These are phyloP conservation scores for Trachelus iudaicus DNA, from an alignment of 2,888 invertebrate species.

Conservation along the genomic window DNA sequence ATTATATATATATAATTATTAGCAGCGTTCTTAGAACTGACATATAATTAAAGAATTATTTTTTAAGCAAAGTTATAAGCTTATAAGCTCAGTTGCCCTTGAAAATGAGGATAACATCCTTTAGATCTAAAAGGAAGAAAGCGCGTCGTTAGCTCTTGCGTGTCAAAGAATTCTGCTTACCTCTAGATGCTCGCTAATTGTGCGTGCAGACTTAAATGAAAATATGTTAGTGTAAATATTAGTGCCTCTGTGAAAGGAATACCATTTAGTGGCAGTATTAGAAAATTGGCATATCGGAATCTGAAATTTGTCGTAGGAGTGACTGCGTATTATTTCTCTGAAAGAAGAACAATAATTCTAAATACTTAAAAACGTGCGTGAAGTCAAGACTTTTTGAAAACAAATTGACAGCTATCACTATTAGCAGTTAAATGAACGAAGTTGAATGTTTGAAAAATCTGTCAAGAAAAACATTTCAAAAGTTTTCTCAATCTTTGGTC, in stretches of 20 bases:
- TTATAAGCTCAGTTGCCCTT: slow-evolving; percentile 18
- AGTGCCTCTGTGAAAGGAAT: not conserved
- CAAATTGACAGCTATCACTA: not conserved
- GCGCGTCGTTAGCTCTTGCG: slow-evolving; percentile 25
- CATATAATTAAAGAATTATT: not conserved
- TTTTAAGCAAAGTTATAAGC: not conserved
- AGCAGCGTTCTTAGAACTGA: not conserved
- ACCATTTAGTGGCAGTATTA: not conserved
- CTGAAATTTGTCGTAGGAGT: not conserved
- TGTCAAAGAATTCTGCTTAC: not conserved
- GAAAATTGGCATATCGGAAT: not conserved
- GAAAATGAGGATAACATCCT: slow-evolving; percentile 27
- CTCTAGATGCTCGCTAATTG: not conserved
- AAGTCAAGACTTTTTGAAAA: not conserved
- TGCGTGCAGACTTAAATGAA: not conserved
- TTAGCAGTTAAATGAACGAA: not conserved
- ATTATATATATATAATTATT: too few species aligned
- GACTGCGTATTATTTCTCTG: not conserved
- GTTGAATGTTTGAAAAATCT: not conserved
- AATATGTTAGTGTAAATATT: not conserved
- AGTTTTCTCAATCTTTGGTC: not conserved
- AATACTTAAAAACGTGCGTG: not conserved
- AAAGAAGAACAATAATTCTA: not conserved
- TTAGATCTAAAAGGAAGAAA: slow-evolving; percentile 29
- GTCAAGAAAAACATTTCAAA: not conserved